These are phyloP conservation scores for Melikaiella ostensackeni DNA, from an alignment of 2,888 invertebrate genomes.

Conservation along the genomic window DNA sequence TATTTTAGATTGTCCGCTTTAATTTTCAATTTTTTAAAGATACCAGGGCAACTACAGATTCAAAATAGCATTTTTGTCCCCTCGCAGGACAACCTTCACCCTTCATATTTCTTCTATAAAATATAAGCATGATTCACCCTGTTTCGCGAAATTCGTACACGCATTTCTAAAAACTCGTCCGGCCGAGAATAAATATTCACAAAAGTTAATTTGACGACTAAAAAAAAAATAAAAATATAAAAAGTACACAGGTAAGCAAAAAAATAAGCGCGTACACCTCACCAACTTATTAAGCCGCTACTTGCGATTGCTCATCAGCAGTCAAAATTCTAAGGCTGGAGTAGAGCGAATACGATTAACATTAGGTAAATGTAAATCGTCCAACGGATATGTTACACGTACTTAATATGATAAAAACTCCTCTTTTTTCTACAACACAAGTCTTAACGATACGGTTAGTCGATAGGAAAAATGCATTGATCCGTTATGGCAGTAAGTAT, in stretches of 20 bases:
- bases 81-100: background rate
- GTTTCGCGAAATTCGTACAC: conserved; percentile 59
- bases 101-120: conserved; percentile 9
- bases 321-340: conserved; percentile 57
- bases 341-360: conserved; percentile 44
- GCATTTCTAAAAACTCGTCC: conserved; percentile 51
- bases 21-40: background rate
- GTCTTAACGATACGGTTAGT: conserved; percentile 59
- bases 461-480: conserved; percentile 63
- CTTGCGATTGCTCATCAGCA: conserved; percentile 47
- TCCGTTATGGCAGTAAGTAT: conserved; percentile 69
- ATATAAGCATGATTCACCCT: conserved; percentile 65
- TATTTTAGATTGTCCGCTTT: background rate
- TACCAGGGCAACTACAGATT: conserved; percentile 34
- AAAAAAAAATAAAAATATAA: conserved; percentile 70
- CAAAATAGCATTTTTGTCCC: conserved; percentile 23
- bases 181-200: conserved; percentile 43
- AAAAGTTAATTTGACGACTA: conserved; percentile 57
- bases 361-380: conserved; percentile 36
- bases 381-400: conserved; percentile 23
- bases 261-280: conserved; percentile 61
- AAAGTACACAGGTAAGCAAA: conserved; percentile 62
- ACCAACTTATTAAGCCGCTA: conserved; percentile 66
- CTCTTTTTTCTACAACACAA: conserved; percentile 48
- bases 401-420: conserved; percentile 13